Evolutionary conservation across 1,140 invertebrate species (phyloP).

Genomic region (Aleiodes sp.): DNA sequence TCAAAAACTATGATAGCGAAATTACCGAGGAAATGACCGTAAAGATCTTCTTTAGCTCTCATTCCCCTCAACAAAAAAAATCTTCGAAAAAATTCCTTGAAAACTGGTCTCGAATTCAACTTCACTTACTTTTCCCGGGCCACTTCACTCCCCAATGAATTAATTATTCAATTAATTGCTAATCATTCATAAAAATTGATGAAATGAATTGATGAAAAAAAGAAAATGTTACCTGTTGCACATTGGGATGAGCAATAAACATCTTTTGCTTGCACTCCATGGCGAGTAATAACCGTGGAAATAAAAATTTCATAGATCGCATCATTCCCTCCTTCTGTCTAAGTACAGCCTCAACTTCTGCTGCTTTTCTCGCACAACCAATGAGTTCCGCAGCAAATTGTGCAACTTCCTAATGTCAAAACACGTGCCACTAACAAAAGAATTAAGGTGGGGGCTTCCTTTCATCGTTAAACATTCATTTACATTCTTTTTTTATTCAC

Average conservation of each 20-base stretch:
- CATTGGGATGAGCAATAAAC: conserved; percentile 79
- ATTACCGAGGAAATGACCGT: too few relatives aligned
- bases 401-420: conserved; percentile 36
- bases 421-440: conserved; percentile 2
- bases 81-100: too few relatives aligned
- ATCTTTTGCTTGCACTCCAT: conserved; percentile 78
- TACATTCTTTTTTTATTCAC: too few relatives aligned
- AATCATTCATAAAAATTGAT: too few relatives aligned
- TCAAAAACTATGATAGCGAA: too few relatives aligned
- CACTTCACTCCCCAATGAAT: too few relatives aligned
- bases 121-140: too few relatives aligned
- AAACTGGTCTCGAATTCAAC: too few relatives aligned
- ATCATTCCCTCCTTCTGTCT: conserved; percentile 61
- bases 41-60: too few relatives aligned
- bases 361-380: conserved; percentile 71
- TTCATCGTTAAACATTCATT: too few relatives aligned
- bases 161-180: too few relatives aligned
- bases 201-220: neutral
- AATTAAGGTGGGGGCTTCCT: neutral
- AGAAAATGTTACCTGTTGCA: conserved; percentile 70
- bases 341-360: conserved; percentile 76
- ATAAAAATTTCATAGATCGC: conserved; percentile 56
- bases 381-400: conserved; percentile 48
- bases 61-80: too few relatives aligned
- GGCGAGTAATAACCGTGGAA: conserved; percentile 74